Base-by-base conservation (phyloP, 1,140 invertebrate species). In the Whitmania pigra region DNA sequence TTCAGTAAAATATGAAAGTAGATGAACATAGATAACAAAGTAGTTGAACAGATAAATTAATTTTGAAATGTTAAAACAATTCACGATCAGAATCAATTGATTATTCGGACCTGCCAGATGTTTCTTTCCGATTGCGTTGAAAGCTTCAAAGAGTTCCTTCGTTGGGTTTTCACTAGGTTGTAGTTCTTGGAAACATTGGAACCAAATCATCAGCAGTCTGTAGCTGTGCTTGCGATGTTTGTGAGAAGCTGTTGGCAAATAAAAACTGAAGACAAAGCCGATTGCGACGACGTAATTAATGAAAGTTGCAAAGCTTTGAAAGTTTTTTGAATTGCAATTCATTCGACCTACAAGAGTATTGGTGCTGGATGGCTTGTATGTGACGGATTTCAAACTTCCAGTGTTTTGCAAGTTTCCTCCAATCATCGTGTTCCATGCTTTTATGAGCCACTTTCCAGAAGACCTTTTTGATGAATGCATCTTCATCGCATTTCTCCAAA, bases 151-250 rank as follows among this genome's bases (percentile, higher is more conserved):
- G 20, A 71, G 69, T 54, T 71, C 36, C 13, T 71, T 71, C n/a
- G 55, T 31, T 53, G 49, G 55, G 15, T 54, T 55, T 25, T n/a
- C 20, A 29, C 15, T 27, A 7, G 49, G 25, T 25, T 25, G 13
- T 11, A 53, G 27, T 25, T 43, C 31, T 27, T 27, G 31, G 18
- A 25, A 70, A 53, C 31, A 54, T 29, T 54, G 18, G 22, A 6
- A 31, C 27, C 69, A 71, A 54, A 71, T 63, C 57, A n/a, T 25
- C 11, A 63, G 57, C 57, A 63, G 57, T 63, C 57, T 63, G 57
- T 63, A 63, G 29, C 57, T 15, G 57, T 63, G 29, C 1, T 63
- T 22, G 22, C 57, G 22, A 31, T 22, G 22, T n/a, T 63, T 63
- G 57, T 63, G 57, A 31, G 57, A 63, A 31, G 57, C 57, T 63